Evolutionary conservation across 1,140 invertebrate genomes (phyloP), one percentile per base, ranked within the genome.

Genomic region (Coelopa frigida): DNA sequence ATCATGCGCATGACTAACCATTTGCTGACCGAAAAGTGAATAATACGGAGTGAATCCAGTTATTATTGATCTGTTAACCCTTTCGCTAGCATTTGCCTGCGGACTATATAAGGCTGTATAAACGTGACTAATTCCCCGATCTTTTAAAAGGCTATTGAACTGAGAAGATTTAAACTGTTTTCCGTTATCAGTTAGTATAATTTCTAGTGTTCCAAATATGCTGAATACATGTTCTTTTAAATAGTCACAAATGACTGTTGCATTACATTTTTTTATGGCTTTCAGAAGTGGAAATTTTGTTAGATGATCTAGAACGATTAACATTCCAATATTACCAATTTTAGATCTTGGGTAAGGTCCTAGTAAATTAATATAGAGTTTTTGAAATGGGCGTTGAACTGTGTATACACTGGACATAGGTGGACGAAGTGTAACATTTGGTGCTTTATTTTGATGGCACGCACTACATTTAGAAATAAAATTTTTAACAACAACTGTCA

Each of bases 141-240:
- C 20, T 3, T 40, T 37, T 0, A 57, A 23, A 14, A 57, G 46
- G 6, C 47, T 38, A 23, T 52, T 27, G 24, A 62, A 59, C 10
- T 53, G 24, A 15, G 33, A 32, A 2, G 51, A 47, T 22, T 40
- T 52, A 40, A 56, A 59, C 32, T 61, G 56, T 3, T 27, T 15
- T 1, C 48, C 59, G 29, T 59, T 60, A 33, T 64, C 55, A 8
- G 42, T 52, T 3, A 57, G 32, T 8, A 58, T 22, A 6, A 41
- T 46, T 22, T 55, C 42, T 11, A 54, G 58, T 3, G 53, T 31
- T 4, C 57, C 53, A 23, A 46, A 56, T 21, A 42, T 49, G 21
- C 49, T 41, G 38, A 52, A 52, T 4, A 55, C 20, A 5, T 46
- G 5, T 4, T 50, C n/a, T 45, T 50, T 14, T 10, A 52, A 11